Percentiles rank a stretch among this genome's conserved stretches.
Evolutionary conservation across 2,113 vertebrate genomes (phyloP).

Genomic region (Clinocottus analis): DNA sequence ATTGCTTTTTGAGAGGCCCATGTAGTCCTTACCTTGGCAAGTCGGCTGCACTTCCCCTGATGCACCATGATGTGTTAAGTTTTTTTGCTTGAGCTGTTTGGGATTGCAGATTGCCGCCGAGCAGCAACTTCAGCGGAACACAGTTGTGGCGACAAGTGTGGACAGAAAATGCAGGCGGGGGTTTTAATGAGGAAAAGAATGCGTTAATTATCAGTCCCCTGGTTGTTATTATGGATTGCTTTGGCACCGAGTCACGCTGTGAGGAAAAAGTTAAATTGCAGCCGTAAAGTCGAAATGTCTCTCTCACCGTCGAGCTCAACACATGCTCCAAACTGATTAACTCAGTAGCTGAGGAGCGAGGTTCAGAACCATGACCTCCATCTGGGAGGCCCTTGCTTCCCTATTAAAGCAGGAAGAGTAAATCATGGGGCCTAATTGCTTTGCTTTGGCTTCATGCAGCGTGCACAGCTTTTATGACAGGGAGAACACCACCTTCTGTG

Average conservation of each 20-base stretch:
- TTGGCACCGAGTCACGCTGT: slow-evolving; percentile 29
- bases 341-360: slow-evolving; percentile 61
- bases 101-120: slow-evolving; percentile 35
- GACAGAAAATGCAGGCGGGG: slow-evolving; percentile 19
- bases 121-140: slow-evolving; percentile 45
- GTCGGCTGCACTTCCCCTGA: slow-evolving; percentile 64
- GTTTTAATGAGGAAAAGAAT: slow-evolving; percentile 26
- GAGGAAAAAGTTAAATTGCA: slow-evolving; percentile 35
- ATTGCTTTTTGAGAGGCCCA: slow-evolving; percentile 79
- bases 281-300: slow-evolving; percentile 39
- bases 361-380: slow-evolving; percentile 71
- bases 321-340: slow-evolving; percentile 69
- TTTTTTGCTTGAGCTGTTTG: slow-evolving; percentile 59
- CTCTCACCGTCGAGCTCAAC: slow-evolving; percentile 24
- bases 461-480: slow-evolving; percentile 46
- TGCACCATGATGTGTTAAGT: slow-evolving; percentile 62
- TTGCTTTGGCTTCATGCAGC: slow-evolving; percentile 59
- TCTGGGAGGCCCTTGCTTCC: slow-evolving; percentile 67
- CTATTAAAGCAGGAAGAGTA: slow-evolving; percentile 72
- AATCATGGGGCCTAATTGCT: slow-evolving; percentile 79
- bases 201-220: slow-evolving; percentile 27
- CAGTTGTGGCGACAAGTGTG: slow-evolving; percentile 24
- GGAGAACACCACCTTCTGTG: slow-evolving; percentile 21
- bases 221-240: slow-evolving; percentile 48
- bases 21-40: slow-evolving; percentile 73